Evolutionary conservation across 2,888 invertebrate genomes (phyloP).

Genomic region (Cephalotes varians): DNA sequence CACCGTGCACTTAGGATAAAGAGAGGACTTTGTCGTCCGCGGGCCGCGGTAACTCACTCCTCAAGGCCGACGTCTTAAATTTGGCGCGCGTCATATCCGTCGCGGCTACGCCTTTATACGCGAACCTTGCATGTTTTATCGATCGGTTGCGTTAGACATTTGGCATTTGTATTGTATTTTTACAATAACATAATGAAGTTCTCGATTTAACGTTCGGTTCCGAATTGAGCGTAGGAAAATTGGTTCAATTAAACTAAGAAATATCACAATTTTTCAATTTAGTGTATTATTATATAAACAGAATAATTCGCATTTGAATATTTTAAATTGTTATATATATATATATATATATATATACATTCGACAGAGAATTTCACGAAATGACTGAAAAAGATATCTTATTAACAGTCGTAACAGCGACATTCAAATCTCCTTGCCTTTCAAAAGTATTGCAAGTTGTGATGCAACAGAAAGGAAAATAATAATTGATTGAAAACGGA

Average conservation of each 20-base stretch:
- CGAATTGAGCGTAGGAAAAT: neutral
- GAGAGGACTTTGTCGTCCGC: constrained; percentile 49
- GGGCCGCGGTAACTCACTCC: constrained; percentile 38
- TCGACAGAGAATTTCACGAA: neutral
- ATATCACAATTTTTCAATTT: neutral
- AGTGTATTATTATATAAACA: neutral
- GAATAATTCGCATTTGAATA: neutral
- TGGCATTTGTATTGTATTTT: neutral
- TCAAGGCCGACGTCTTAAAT: constrained; percentile 54
- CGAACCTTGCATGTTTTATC: constrained; percentile 4
- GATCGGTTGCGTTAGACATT: neutral
- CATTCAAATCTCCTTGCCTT: neutral
- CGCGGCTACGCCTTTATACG: neutral
- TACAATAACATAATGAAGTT: neutral
- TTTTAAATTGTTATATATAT: neutral
- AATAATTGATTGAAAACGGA: neutral
- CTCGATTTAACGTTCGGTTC: neutral
- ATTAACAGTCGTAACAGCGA: neutral
- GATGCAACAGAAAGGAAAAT: neutral
- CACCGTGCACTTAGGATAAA: constrained; percentile 59
- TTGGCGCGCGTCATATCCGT: constrained; percentile 34
- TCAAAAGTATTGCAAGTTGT: neutral
- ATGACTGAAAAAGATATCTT: neutral
- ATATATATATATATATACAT: neutral
- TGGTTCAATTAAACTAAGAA: neutral